Evolutionary conservation across 1,140 invertebrate genomes (phyloP).

Genomic region (Magallana angulata): DNA sequence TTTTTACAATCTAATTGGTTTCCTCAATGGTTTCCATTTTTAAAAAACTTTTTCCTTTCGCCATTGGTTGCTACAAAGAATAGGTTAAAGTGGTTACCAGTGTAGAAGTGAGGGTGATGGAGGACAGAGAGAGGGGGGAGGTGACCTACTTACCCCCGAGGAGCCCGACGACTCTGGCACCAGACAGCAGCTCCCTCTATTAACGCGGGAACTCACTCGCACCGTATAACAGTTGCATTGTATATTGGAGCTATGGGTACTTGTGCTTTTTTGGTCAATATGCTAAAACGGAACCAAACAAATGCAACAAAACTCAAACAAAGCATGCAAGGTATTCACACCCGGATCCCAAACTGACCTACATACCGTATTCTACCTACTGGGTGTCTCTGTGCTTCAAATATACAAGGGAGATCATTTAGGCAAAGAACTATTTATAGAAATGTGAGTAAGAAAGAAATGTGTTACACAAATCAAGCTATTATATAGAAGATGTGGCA

Average conservation of each 20-base stretch:
- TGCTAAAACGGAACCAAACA: slow-evolving; percentile 46
- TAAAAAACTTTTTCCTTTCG: too few relatives aligned
- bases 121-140: neutral
- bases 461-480: neutral
- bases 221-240: slow-evolving; percentile 56
- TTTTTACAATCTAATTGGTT: too few relatives aligned
- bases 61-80: neutral
- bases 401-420: slow-evolving; percentile 29
- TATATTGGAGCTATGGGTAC: slow-evolving; percentile 54
- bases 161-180: slow-evolving; percentile 49
- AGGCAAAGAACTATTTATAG: neutral
- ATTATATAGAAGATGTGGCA: neutral
- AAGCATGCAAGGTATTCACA: slow-evolving; percentile 40
- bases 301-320: slow-evolving; percentile 41
- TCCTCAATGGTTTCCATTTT: too few relatives aligned
- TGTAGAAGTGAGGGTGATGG: neutral
- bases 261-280: slow-evolving; percentile 56
- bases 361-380: slow-evolving; percentile 32
- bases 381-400: slow-evolving; percentile 21
- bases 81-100: neutral
- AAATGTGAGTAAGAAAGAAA: neutral
- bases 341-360: neutral
- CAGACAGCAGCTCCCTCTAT: slow-evolving; percentile 50
- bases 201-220: slow-evolving; percentile 41
- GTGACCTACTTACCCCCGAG: neutral